Conservation (phyloP, 2,888 invertebrate species). For the Mesorhabditis belari region DNA sequence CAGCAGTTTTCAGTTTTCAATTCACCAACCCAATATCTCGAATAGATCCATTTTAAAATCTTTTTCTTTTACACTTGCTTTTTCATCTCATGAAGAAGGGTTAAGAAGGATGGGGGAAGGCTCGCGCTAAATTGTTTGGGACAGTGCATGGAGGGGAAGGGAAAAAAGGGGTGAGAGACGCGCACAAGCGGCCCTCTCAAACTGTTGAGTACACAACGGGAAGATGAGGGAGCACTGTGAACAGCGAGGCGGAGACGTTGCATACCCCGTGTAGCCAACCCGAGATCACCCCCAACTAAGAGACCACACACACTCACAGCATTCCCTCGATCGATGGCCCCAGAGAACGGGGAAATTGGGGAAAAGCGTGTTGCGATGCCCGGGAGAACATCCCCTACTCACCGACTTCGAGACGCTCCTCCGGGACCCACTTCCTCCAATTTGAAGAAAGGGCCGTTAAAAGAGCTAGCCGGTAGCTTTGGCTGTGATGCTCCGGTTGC, state of each 20-base stretch:
- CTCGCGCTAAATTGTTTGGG: background rate
- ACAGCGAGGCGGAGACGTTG: background rate
- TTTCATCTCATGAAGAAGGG: too few species aligned
- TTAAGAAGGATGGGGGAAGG: too few species aligned
- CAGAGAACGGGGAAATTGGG: too few species aligned
- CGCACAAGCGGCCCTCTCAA: background rate
- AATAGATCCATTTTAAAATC: too few species aligned
- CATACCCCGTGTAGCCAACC: background rate
- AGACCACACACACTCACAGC: too few species aligned
- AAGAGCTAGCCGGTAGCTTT: constrained; percentile 24
- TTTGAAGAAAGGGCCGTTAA: constrained; percentile 52
- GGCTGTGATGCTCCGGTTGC: constrained; percentile 18
- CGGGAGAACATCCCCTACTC: too few species aligned
- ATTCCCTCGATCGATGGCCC: too few species aligned
- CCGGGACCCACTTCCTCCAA: constrained; percentile 41
- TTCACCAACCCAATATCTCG: too few species aligned
- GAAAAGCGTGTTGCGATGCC: too few species aligned
- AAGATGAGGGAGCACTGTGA: background rate
- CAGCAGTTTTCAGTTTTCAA: too few species aligned
- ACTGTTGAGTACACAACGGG: constrained; percentile 2
- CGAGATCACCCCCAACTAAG: background rate
- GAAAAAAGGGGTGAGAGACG: background rate
- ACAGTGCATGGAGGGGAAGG: constrained; percentile 1
- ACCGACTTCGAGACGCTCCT: constrained; percentile 1
- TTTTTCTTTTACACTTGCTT: too few species aligned